Percentiles rank a stretch among this genome's conserved stretches.
phyloP scores from a whole-genome alignment of 2,888 invertebrate genomes.

The Nephrotoma flavescens region DNA sequence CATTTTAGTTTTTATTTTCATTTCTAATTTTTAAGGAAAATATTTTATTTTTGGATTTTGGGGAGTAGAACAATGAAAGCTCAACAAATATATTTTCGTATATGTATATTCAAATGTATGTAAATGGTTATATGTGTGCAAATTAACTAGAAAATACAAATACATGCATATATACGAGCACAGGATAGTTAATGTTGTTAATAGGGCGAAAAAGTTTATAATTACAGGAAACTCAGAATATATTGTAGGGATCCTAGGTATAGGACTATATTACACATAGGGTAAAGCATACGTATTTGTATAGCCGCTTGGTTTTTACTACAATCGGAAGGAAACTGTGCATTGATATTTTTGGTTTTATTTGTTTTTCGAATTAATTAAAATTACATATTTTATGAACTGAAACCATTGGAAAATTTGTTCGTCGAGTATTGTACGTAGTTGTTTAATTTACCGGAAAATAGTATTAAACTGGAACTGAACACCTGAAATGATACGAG shows the following conservation, averaged over 20 bases:
- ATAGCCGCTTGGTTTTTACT: neutral
- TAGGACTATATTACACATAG: neutral
- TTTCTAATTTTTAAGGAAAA: neutral
- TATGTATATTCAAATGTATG: neutral
- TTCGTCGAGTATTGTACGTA: neutral
- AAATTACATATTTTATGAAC: neutral
- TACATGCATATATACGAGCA: too few species aligned
- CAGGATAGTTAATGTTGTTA: neutral
- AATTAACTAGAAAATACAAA: neutral
- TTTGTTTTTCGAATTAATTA: neutral
- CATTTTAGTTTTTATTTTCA: neutral
- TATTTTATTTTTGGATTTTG: neutral
- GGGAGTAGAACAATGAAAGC: neutral
- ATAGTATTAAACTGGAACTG: too few species aligned
- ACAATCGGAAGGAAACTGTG: neutral
- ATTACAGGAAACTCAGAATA: neutral
- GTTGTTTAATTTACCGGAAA: too few species aligned
- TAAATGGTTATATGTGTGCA: too few species aligned
- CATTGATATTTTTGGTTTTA: neutral
- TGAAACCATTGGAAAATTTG: neutral
- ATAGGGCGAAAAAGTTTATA: neutral
- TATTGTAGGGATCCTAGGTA: neutral
- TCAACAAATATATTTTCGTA: neutral
- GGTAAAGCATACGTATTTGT: neutral
- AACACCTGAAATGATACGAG: too few species aligned